phyloP scores from a whole-genome alignment of 1,140 invertebrate species.

The Bombus fervidus region DNA sequence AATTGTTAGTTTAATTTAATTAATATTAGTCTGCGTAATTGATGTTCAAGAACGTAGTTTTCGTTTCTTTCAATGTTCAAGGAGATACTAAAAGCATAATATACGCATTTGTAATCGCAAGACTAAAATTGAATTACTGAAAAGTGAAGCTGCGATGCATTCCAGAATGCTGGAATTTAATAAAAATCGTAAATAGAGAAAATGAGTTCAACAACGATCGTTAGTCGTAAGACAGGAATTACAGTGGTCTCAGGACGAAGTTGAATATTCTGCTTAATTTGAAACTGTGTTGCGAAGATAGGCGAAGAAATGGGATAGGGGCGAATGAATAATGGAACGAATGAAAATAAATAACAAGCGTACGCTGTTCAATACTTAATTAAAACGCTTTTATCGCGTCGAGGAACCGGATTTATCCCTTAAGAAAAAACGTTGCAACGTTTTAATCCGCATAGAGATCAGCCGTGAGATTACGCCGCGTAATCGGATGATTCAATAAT shows the following conservation, averaged over 20 bases:
- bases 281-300: background rate
- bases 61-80: too few species aligned
- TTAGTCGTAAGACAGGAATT: background rate
- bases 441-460: slow-evolving; percentile 44
- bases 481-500: slow-evolving; percentile 48
- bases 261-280: background rate
- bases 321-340: slow-evolving; percentile 39
- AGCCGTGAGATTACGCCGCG: slow-evolving; percentile 33
- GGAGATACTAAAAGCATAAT: too few species aligned
- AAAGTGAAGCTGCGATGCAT: background rate
- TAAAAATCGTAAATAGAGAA: background rate
- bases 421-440: slow-evolving; percentile 29
- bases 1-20: too few species aligned
- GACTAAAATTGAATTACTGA: background rate
- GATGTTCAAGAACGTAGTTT: too few species aligned
- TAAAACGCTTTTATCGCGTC: slow-evolving; percentile 46
- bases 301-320: slow-evolving; percentile 20
- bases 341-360: slow-evolving; percentile 28
- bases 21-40: too few species aligned
- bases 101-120: too few species aligned
- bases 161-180: too few species aligned
- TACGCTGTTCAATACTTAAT: slow-evolving; percentile 42
- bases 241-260: too few species aligned
- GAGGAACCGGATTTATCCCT: slow-evolving; percentile 38
- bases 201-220: background rate